phyloP scores from a whole-genome alignment of 2,797 vertebrate species.

The Orestias chungarensis region DNA sequence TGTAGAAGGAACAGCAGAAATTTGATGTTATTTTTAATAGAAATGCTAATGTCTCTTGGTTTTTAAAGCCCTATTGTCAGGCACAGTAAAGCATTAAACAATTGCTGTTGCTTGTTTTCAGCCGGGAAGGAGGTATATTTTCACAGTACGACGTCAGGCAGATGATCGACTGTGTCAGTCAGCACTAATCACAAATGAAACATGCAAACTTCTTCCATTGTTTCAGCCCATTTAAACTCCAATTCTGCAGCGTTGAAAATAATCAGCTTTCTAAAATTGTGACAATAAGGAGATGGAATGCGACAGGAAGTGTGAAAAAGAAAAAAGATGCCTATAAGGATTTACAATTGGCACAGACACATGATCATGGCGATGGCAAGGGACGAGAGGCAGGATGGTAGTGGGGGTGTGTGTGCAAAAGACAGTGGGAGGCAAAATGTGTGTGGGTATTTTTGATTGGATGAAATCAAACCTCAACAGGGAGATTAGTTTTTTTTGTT shows the following conservation, averaged over 20 bases:
- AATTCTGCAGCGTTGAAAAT: conserved; percentile 21
- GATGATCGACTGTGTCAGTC: conserved; percentile 11
- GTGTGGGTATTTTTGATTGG: conserved; percentile 55
- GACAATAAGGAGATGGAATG: conserved; percentile 44
- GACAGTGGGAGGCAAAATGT: conserved; percentile 33
- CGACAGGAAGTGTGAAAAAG: conserved; percentile 31
- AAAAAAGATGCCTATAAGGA: conserved; percentile 42
- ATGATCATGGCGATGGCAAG: conserved; percentile 23
- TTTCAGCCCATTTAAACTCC: conserved; percentile 43
- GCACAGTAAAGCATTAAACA: neutral
- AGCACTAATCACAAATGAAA: conserved; percentile 18
- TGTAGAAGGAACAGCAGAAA: neutral
- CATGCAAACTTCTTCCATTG: conserved; percentile 11
- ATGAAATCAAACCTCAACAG: conserved; percentile 51
- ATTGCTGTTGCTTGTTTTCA: conserved; percentile 22
- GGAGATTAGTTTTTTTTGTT: conserved; percentile 44
- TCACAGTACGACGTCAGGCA: conserved; percentile 24
- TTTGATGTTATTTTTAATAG: neutral
- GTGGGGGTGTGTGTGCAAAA: conserved; percentile 33
- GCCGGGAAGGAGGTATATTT: conserved; percentile 25
- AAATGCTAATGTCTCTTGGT: neutral
- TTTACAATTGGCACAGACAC: conserved; percentile 56
- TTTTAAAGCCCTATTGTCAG: conserved; percentile 7
- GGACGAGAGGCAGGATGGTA: neutral
- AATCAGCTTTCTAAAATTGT: conserved; percentile 43